A percentile compares a stretch with the other conserved stretches of the same genome.
Evolutionary conservation across 2,113 vertebrate genomes (phyloP).

Genomic region (Polypterus senegalus): DNA sequence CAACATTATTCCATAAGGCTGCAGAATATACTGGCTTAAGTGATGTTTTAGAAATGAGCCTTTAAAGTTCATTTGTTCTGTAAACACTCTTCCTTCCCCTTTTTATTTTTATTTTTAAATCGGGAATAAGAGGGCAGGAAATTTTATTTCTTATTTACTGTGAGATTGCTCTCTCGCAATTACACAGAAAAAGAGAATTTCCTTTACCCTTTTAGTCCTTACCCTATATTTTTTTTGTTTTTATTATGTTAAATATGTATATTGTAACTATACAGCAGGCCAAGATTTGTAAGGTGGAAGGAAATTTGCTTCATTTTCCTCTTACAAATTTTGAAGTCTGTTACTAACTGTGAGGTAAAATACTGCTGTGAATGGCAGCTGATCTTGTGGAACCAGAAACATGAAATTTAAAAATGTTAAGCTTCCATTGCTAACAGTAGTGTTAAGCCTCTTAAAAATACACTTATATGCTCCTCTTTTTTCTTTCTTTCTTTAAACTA

Average conservation of each 20-base stretch:
- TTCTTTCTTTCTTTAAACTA: conserved; percentile 6
- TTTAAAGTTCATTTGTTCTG: conserved; percentile 16
- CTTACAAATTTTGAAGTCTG: conserved; percentile 84
- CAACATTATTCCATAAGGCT: conserved; percentile 93
- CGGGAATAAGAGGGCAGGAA: conserved; percentile 82
- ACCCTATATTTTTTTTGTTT: conserved; percentile 56
- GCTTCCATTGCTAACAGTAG: conserved; percentile 91
- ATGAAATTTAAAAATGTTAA: conserved; percentile 40
- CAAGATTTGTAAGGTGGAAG: conserved; percentile 86
- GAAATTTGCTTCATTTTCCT: conserved; percentile 74
- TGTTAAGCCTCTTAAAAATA: conserved; percentile 73
- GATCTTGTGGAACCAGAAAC: conserved; percentile 36
- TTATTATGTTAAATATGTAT: conserved; percentile 60
- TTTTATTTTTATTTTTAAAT: conserved; percentile 61
- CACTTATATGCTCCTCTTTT: conserved; percentile 22
- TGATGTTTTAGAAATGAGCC: conserved; percentile 31
- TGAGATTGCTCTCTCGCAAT: conserved; percentile 68
- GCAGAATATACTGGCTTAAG: conserved; percentile 87
- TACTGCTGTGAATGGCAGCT: conserved; percentile 94
- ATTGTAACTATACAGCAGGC: conserved; percentile 56
- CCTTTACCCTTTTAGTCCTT: conserved; percentile 81
- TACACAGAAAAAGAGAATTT: conserved; percentile 73
- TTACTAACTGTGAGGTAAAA: conserved; percentile 88
- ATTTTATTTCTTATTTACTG: conserved; percentile 74
- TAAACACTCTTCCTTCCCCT: conserved; percentile 80